phyloP scores from a whole-genome alignment of 30 jellyfish, hydroid and myxozoan genomes.

The Chrysaora quinquecirrha region DNA sequence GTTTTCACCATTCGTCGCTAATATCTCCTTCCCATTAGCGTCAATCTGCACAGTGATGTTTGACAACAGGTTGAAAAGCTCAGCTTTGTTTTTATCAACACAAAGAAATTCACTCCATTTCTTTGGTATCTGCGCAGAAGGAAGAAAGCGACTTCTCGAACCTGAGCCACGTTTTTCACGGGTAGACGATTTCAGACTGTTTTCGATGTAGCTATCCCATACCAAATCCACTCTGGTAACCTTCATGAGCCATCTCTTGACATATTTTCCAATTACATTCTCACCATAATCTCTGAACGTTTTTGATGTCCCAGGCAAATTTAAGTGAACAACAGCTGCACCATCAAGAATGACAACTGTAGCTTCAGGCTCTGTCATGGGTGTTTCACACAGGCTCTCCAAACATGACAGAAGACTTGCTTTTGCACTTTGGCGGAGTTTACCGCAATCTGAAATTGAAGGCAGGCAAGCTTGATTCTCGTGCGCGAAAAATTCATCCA shows the following conservation, averaged over 20 bases:
- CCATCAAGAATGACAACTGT: constrained; percentile 55
- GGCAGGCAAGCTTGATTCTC: constrained; percentile 53
- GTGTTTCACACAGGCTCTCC: constrained; percentile 22
- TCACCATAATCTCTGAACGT: constrained; percentile 45
- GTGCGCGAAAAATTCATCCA: constrained; percentile 27
- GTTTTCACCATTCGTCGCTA: constrained; percentile 24
- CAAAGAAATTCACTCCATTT: constrained; percentile 58
- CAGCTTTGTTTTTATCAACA: constrained; percentile 30
- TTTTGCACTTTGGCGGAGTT: constrained; percentile 23
- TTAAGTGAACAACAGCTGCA: constrained; percentile 53
- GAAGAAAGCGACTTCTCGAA: constrained; percentile 21
- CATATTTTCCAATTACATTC: constrained; percentile 1
- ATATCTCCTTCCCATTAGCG: constrained; percentile 11
- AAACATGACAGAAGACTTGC: constrained; percentile 24
- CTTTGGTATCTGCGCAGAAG: constrained; percentile 21
- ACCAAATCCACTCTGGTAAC: constrained; percentile 38
- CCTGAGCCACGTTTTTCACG: constrained; percentile 55
- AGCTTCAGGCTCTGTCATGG: constrained; percentile 12
- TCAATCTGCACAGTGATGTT: constrained; percentile 13
- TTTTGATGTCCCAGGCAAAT: constrained; percentile 14
- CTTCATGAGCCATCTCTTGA: constrained; percentile 13
- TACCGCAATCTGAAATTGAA: constrained; percentile 29
- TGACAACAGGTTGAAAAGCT: constrained; percentile 45
- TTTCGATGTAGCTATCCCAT: constrained; percentile 49
- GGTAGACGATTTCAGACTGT: constrained; percentile 30